Conservation (phyloP, 2,113 vertebrate genomes). For the Salvelinus alpinus region DNA sequence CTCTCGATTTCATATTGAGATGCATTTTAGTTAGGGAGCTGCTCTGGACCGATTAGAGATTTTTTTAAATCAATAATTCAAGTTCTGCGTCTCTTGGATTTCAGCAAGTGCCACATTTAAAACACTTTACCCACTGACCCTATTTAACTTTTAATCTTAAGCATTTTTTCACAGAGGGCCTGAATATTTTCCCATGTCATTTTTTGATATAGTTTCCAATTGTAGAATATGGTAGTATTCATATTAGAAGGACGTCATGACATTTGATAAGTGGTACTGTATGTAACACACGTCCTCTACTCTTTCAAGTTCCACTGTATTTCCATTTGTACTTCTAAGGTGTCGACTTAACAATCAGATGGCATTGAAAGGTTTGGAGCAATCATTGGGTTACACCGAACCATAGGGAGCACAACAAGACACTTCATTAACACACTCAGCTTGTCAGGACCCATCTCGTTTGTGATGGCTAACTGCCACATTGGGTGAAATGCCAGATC, state of each 20-base stretch:
- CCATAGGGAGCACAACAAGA: slow-evolving; percentile 42
- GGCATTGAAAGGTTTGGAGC: slow-evolving; percentile 40
- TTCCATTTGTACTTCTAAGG: too few relatives aligned
- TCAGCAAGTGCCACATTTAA: background rate
- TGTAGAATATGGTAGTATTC: background rate
- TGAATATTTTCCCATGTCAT: too few relatives aligned
- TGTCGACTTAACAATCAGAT: background rate
- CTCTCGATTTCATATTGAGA: background rate
- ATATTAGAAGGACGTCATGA: background rate
- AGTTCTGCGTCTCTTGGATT: background rate
- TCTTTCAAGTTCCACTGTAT: too few relatives aligned
- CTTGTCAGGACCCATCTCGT: slow-evolving; percentile 52
- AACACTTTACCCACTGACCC: background rate
- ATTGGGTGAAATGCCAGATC: slow-evolving; percentile 48
- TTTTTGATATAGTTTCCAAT: slow-evolving; percentile 6
- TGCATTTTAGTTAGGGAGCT: background rate
- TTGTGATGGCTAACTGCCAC: slow-evolving; percentile 47
- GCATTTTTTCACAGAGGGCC: too few relatives aligned
- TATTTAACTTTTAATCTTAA: background rate
- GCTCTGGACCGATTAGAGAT: background rate
- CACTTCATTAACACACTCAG: slow-evolving; percentile 55
- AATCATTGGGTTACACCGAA: slow-evolving; percentile 47
- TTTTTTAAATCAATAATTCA: background rate
- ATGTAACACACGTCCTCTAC: too few relatives aligned
- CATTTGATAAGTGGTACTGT: too few relatives aligned